Percentiles rank a stretch among this genome's conserved stretches.
Evolutionary conservation across 2,797 vertebrate species (phyloP).

Genomic region (Podargus strigoides): DNA sequence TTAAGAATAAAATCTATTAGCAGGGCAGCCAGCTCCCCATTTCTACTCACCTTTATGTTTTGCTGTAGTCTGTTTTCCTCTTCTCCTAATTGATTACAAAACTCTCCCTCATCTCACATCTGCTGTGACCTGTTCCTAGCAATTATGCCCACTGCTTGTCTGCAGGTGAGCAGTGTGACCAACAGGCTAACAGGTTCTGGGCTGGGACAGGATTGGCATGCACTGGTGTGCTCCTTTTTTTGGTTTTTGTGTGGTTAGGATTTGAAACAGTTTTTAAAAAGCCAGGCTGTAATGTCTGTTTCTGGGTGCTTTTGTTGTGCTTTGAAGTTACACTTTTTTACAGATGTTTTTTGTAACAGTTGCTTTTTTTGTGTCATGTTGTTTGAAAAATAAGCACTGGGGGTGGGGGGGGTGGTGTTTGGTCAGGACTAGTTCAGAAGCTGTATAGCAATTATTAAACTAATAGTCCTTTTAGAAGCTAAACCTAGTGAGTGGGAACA

Average conservation of each 20-base stretch:
- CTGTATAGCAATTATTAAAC: neutral
- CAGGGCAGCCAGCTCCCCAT: neutral
- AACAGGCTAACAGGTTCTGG: neutral
- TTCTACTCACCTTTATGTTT: neutral
- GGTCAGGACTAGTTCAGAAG: neutral
- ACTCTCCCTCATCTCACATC: neutral
- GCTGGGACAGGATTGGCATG: too few relatives aligned
- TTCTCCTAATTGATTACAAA: neutral
- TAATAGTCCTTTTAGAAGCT: neutral
- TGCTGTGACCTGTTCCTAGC: neutral
- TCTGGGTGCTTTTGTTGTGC: neutral
- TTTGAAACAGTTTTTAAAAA: neutral
- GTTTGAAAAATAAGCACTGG: neutral
- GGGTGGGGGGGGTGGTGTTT: rapidly evolving
- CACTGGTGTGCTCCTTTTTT: neutral
- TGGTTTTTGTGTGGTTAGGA: neutral
- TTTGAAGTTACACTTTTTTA: neutral
- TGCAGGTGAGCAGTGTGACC: neutral
- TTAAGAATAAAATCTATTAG: neutral
- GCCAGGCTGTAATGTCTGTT: neutral
- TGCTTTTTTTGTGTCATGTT: neutral
- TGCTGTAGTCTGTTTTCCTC: neutral
- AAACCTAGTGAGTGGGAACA: neutral
- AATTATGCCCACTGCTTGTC: neutral
- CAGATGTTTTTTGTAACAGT: neutral